Evolutionary conservation across 2,113 vertebrate species (phyloP).

Genomic region (Etheostoma cragini): DNA sequence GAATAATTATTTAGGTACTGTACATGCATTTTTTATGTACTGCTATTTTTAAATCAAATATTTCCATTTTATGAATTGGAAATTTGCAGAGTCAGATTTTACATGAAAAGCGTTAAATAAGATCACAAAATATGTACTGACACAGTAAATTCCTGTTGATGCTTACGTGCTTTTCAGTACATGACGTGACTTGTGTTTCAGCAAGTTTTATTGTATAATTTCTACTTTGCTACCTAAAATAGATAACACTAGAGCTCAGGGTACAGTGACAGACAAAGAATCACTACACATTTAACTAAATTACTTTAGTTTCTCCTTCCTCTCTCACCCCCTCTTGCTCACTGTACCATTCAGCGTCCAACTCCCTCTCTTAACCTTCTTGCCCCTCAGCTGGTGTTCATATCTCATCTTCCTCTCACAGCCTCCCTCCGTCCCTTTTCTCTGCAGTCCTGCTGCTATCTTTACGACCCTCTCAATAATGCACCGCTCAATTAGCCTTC

Average conservation of each 20-base stretch:
- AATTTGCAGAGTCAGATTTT: constrained; percentile 14
- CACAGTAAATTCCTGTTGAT: neutral
- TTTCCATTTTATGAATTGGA: neutral
- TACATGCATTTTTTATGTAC: neutral
- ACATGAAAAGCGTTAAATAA: constrained; percentile 14
- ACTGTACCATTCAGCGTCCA: constrained; percentile 12
- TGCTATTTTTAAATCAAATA: neutral
- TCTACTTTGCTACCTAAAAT: constrained; percentile 21
- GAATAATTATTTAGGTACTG: neutral
- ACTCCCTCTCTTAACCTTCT: constrained; percentile 41
- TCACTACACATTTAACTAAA: neutral
- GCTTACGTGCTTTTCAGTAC: neutral
- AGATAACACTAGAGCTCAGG: constrained; percentile 9
- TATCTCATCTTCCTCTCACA: constrained; percentile 58
- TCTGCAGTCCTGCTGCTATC: constrained; percentile 55
- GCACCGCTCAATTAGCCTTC: constrained; percentile 78
- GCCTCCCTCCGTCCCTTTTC: constrained; percentile 32
- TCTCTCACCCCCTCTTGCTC: neutral
- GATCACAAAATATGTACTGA: neutral
- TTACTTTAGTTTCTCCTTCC: constrained; percentile 25
- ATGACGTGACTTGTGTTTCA: neutral
- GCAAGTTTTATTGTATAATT: neutral
- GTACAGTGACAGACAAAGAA: constrained; percentile 3
- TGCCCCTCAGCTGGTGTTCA: constrained; percentile 45
- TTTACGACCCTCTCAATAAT: constrained; percentile 73